These are phyloP conservation scores for Gonocerus acuteangulatus DNA, from an alignment of 2,888 invertebrate genomes.

Conservation along the genomic window DNA sequence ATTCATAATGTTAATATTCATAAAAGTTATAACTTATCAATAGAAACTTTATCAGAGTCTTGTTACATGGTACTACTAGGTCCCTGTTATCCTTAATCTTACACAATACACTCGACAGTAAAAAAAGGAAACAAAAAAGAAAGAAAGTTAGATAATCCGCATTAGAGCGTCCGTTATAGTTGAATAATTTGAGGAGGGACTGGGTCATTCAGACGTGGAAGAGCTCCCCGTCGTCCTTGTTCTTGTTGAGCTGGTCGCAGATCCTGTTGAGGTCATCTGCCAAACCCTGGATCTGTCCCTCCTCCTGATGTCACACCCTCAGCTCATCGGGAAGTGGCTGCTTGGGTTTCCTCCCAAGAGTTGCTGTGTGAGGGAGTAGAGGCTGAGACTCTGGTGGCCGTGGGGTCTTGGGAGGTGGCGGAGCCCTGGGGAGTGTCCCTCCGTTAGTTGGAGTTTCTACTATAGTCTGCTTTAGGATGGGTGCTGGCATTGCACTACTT, in stretches of 20 bases:
- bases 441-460: slow-evolving; percentile 23
- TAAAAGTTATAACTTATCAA: no score
- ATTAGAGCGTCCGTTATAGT: no score
- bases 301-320: slow-evolving; percentile 65
- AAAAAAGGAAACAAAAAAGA: no score
- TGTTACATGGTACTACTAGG: no score
- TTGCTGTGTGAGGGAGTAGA: slow-evolving; percentile 43
- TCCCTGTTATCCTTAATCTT: no score
- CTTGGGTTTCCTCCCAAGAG: slow-evolving; percentile 41
- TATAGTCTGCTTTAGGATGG: slow-evolving; percentile 30
- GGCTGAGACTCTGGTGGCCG: slow-evolving; percentile 51
- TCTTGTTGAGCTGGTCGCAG: slow-evolving; percentile 37
- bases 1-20: no score
- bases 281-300: slow-evolving; percentile 37
- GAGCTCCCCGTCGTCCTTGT: slow-evolving; percentile 34
- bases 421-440: slow-evolving; percentile 37
- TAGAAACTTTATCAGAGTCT: no score
- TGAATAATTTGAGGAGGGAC: neutral
- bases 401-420: slow-evolving; percentile 42
- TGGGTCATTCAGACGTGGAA: slow-evolving; percentile 33
- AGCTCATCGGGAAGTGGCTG: slow-evolving; percentile 51
- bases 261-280: slow-evolving; percentile 38
- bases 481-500: slow-evolving; percentile 27
- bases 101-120: no score
- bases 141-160: no score